phyloP scores from a whole-genome alignment of 2,113 vertebrate species.

The Pluvianellus socialis region DNA sequence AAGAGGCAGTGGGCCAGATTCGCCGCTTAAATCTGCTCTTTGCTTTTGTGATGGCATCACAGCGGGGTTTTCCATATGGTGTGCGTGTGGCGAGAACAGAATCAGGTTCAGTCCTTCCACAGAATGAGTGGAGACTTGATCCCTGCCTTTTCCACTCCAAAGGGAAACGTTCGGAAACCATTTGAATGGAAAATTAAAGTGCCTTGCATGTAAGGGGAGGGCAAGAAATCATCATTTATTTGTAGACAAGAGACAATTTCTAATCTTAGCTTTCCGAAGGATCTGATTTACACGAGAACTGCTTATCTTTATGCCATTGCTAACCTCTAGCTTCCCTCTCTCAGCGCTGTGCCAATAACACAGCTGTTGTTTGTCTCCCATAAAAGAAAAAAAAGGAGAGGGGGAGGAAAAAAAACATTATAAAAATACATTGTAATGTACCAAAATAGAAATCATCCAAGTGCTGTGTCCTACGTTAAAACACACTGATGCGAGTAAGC shows the following conservation, averaged over 20 bases:
- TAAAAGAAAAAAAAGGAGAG: conserved; percentile 5
- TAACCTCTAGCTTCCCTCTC: conserved; percentile 49
- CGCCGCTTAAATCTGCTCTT: neutral
- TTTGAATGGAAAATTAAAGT: conserved; percentile 24
- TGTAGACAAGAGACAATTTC: conserved; percentile 8
- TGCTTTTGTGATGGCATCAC: neutral
- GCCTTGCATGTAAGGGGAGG: neutral
- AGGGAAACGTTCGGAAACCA: neutral
- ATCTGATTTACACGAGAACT: conserved; percentile 51
- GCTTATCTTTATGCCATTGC: conserved; percentile 24
- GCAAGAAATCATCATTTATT: conserved; percentile 27
- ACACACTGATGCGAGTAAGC: neutral
- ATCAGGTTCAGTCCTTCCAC: neutral
- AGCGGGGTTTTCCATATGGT: accelerated
- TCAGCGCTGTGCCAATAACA: conserved; percentile 36
- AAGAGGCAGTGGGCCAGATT: neutral
- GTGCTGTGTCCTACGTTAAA: conserved; percentile 47
- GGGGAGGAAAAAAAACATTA: neutral
- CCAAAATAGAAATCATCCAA: conserved; percentile 25
- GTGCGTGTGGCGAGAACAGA: neutral
- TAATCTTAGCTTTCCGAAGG: conserved; percentile 35
- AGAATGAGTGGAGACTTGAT: neutral
- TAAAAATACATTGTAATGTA: conserved; percentile 42
- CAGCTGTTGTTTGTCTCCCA: conserved; percentile 59
- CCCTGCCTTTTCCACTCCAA: neutral